These are phyloP conservation scores for Rhabdophis nuchalis DNA, from an alignment of 2,797 vertebrate genomes.

Conservation along the genomic window DNA sequence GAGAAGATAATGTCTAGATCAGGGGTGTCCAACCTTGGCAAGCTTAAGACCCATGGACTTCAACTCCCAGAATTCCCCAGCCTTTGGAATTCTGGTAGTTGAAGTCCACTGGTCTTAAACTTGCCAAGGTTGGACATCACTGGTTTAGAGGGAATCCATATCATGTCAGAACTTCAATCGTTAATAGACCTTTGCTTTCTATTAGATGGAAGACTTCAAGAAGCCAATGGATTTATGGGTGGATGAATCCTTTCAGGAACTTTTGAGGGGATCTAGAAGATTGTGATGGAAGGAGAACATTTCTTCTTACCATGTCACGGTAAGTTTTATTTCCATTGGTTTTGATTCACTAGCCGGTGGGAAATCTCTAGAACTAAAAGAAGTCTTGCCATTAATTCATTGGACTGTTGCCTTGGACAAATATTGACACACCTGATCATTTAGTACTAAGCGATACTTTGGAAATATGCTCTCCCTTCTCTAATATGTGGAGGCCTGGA, in stretches of 20 bases:
- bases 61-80: background rate
- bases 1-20: background rate
- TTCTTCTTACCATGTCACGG: background rate
- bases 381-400: too few relatives aligned
- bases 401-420: background rate
- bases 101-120: background rate
- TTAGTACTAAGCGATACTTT: too few relatives aligned
- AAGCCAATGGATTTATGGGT: background rate
- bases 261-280: background rate
- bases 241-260: background rate
- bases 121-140: background rate
- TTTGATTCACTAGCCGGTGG: background rate
- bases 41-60: background rate
- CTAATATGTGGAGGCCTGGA: too few relatives aligned
- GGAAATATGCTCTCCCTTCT: too few relatives aligned
- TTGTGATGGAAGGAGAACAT: background rate
- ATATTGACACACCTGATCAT: background rate
- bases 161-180: background rate
- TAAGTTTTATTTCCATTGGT: background rate
- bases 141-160: background rate
- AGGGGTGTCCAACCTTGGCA: background rate
- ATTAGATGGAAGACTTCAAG: background rate
- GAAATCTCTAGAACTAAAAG: background rate
- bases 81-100: background rate
- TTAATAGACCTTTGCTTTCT: background rate